phyloP scores from a whole-genome alignment of 2,797 vertebrate species.

The Danio jaintianensis region DNA sequence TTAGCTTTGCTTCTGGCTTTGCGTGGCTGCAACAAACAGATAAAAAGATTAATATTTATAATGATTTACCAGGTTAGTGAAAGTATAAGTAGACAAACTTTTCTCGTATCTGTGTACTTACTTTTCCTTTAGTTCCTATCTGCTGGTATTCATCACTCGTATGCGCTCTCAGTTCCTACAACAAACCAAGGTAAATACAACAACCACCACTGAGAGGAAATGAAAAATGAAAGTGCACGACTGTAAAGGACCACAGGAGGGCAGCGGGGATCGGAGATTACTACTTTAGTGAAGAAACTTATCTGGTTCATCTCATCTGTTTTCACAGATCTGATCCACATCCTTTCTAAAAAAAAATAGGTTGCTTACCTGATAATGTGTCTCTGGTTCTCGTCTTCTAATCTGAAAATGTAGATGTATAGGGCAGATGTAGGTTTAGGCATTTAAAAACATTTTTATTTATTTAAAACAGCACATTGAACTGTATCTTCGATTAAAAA shows the following conservation, averaged over 20 bases:
- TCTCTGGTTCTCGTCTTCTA: conserved; percentile 50
- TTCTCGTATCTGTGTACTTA: conserved; percentile 37
- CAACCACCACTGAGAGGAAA: background rate
- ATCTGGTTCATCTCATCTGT: background rate
- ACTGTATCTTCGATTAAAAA: background rate
- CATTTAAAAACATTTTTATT: background rate
- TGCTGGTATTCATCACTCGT: conserved; percentile 64
- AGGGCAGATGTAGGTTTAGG: background rate
- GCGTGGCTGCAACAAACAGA: conserved; percentile 61
- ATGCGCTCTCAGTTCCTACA: conserved; percentile 61
- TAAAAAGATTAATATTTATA: background rate
- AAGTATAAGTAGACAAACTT: background rate
- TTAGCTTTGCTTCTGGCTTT: conserved; percentile 63
- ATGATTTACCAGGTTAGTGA: background rate
- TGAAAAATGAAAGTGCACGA: background rate
- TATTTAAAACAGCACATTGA: background rate
- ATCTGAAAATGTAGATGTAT: conserved; percentile 28
- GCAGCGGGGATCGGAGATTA: background rate
- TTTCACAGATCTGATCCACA: background rate
- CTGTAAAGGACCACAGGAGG: conserved; percentile 23
- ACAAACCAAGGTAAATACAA: background rate
- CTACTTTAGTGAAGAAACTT: background rate
- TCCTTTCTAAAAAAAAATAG: background rate
- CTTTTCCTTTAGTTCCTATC: conserved; percentile 60
- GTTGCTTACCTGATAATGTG: conserved; percentile 56